Evolutionary conservation across 2,113 vertebrate species (phyloP).

Genomic region (Cyanistes caeruleus): DNA sequence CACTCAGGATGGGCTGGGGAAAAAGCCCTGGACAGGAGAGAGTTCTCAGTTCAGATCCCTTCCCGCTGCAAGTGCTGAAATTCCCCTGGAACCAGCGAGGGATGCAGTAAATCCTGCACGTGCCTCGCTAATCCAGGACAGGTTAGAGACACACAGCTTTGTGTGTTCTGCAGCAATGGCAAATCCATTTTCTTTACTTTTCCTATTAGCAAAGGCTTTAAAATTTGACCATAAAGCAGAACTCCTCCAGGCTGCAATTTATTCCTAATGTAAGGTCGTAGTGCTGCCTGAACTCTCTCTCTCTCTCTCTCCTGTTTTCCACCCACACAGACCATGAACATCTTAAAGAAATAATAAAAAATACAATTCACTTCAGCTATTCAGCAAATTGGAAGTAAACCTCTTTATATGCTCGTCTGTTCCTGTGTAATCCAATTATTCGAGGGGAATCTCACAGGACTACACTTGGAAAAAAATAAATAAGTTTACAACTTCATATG

Average conservation of each 20-base stretch:
- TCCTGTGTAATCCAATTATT: not conserved
- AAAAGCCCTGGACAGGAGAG: not conserved
- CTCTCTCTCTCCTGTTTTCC: not conserved
- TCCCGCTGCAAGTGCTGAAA: not conserved
- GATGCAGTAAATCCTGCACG: not conserved
- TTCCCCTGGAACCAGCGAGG: not conserved
- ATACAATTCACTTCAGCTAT: not conserved
- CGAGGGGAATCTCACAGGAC: not conserved
- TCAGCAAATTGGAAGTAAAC: not conserved
- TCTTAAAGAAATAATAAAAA: not conserved
- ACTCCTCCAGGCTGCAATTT: conserved; percentile 38
- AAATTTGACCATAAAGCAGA: conserved; percentile 24
- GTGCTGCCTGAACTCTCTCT: not conserved
- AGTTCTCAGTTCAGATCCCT: not conserved
- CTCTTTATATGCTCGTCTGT: not conserved
- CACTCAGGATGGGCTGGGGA: not conserved
- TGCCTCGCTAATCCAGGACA: not conserved
- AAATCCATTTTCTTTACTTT: conserved; percentile 19
- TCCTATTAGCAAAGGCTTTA: conserved; percentile 24
- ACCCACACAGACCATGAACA: not conserved
- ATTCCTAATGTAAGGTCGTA: not conserved
- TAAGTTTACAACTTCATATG: not conserved
- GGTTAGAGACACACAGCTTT: not conserved
- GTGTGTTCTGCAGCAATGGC: not conserved
- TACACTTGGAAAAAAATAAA: too few species aligned